Conservation (phyloP, 2,797 vertebrate species). For the Pseudochirops corinnae region DNA sequence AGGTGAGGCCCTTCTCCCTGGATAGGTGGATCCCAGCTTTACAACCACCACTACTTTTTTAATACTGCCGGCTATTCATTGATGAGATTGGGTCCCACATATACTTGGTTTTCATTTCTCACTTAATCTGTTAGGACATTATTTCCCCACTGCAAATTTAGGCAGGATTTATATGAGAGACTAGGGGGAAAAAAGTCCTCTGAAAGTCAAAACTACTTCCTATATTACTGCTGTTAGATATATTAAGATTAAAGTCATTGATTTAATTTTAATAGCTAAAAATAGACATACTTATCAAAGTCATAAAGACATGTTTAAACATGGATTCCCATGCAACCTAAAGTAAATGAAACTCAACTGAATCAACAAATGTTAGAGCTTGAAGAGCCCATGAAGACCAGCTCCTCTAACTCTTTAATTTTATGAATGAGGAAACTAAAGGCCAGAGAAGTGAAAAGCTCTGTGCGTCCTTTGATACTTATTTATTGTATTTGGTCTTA, state of each 20-base stretch:
- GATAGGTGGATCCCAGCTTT: constrained; percentile 17
- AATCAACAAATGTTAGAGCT: neutral
- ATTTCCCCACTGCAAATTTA: neutral
- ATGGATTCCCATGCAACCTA: neutral
- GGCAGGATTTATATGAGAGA: neutral
- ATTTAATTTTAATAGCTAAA: constrained; percentile 44
- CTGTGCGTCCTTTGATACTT: too few relatives aligned
- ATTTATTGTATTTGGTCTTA: too few relatives aligned
- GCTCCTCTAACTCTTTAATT: neutral
- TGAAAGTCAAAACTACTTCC: neutral
- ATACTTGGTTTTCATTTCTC: constrained; percentile 46
- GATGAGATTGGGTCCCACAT: neutral
- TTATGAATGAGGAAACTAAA: neutral
- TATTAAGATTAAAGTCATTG: constrained; percentile 35
- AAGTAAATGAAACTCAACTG: constrained; percentile 4
- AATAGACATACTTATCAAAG: constrained; percentile 1
- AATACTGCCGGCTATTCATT: constrained; percentile 47
- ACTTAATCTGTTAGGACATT: constrained; percentile 19
- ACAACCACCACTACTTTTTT: constrained; percentile 1
- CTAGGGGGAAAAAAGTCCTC: neutral
- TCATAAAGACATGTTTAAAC: neutral
- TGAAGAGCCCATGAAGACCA: neutral
- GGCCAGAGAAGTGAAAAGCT: neutral
- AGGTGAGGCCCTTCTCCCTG: constrained; percentile 87
- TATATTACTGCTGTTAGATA: constrained; percentile 25